A percentile compares a stretch with the other conserved stretches of the same genome.
These are phyloP conservation scores for Glossophaga mutica DNA, from an alignment of 2,797 vertebrate species.

Conservation along the genomic window DNA sequence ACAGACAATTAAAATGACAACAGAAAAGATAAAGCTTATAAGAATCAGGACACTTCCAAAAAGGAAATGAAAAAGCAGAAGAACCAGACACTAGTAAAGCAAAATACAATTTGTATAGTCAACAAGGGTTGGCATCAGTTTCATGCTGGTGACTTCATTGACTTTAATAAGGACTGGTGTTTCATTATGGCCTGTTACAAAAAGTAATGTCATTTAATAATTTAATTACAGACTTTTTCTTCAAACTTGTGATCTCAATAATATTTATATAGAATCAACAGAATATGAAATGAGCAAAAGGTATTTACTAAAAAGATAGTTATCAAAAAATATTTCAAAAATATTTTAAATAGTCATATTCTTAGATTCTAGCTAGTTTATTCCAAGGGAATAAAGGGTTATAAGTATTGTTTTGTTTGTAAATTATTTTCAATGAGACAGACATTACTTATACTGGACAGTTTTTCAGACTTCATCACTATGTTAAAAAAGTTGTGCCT, in stretches of 20 bases:
- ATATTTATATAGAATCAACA: neutral
- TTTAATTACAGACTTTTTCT: neutral
- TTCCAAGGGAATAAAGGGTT: neutral
- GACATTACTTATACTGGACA: neutral
- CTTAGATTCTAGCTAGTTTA: neutral
- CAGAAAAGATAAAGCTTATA: neutral
- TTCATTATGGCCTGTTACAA: neutral
- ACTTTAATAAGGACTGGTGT: neutral
- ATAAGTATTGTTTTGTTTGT: neutral
- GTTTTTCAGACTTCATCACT: neutral
- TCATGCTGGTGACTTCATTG: neutral
- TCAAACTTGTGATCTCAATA: neutral
- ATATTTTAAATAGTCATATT: neutral
- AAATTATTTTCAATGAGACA: constrained; percentile 16
- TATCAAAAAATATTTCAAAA: neutral
- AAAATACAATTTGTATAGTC: neutral
- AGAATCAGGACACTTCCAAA: neutral
- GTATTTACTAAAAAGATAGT: neutral
- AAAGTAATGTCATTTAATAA: neutral
- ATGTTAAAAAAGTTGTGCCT: neutral
- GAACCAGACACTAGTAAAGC: neutral
- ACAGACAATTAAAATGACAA: neutral
- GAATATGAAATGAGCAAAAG: neutral
- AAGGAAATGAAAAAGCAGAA: neutral
- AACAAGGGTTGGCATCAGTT: neutral